These are phyloP conservation scores for Xestoiulus laeticollis DNA, from an alignment of 2,888 invertebrate species.

Conservation along the genomic window DNA sequence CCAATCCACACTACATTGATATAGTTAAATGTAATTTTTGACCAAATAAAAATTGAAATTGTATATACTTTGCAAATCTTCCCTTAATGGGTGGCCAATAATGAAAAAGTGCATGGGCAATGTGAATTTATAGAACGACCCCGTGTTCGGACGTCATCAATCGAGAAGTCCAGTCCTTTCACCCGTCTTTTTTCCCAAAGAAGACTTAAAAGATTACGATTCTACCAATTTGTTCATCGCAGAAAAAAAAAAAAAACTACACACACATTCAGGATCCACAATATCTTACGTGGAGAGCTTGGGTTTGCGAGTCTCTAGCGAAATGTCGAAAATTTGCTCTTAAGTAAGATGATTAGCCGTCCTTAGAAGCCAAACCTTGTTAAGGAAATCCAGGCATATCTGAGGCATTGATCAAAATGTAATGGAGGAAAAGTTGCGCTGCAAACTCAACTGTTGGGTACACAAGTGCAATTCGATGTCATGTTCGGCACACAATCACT, in stretches of 20 bases:
- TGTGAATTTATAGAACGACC: too few species aligned
- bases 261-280: background rate
- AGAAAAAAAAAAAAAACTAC: too few species aligned
- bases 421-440: conserved; percentile 4
- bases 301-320: background rate
- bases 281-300: background rate
- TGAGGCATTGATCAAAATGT: background rate
- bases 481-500: background rate
- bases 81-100: too few species aligned
- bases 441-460: background rate
- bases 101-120: too few species aligned
- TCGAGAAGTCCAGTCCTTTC: too few species aligned
- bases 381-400: background rate
- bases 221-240: background rate
- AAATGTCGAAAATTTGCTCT: background rate
- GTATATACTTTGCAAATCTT: too few species aligned
- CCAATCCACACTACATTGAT: too few species aligned
- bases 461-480: conserved; percentile 9
- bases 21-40: too few species aligned
- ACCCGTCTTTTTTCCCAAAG: background rate
- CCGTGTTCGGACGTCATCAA: too few species aligned
- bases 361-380: background rate
- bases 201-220: background rate
- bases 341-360: background rate
- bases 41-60: too few species aligned